Conservation (phyloP, 2,888 invertebrate genomes). For the Miltochrista miniata region DNA sequence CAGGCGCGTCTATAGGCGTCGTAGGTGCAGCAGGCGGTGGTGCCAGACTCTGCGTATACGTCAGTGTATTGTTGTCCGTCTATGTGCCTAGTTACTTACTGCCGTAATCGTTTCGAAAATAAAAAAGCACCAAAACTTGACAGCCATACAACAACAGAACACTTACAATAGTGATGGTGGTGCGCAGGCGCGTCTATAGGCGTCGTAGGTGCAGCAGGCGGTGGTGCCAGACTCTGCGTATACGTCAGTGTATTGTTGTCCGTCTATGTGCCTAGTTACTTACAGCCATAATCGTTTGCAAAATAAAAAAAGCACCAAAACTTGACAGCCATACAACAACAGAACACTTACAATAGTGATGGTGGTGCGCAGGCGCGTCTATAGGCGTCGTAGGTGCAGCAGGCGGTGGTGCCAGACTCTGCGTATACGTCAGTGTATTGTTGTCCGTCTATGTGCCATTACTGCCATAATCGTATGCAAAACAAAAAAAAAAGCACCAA, state of each 20-base stretch:
- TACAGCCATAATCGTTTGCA: too few relatives aligned
- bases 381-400: constrained; percentile 66
- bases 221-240: constrained; percentile 88
- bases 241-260: constrained; percentile 96
- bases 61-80: constrained; percentile 95
- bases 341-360: constrained; percentile 77
- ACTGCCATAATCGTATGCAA: too few relatives aligned
- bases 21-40: constrained; percentile 74
- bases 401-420: constrained; percentile 85
- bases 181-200: constrained; percentile 67
- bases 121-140: too few relatives aligned
- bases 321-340: too few relatives aligned
- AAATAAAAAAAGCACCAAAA: too few relatives aligned
- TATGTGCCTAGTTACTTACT: too few relatives aligned
- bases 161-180: constrained; percentile 77
- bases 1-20: constrained; percentile 62
- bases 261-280: constrained; percentile 93
- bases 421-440: constrained; percentile 96
- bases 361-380: constrained; percentile 67
- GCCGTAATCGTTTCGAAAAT: too few relatives aligned
- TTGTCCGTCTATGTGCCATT: constrained; percentile 95
- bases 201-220: constrained; percentile 67
- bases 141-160: too few relatives aligned
- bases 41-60: constrained; percentile 92
- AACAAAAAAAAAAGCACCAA: too few relatives aligned